These are phyloP conservation scores for Microcebus jonahi DNA, from an alignment of 2,113 vertebrate species.

Conservation along the genomic window DNA sequence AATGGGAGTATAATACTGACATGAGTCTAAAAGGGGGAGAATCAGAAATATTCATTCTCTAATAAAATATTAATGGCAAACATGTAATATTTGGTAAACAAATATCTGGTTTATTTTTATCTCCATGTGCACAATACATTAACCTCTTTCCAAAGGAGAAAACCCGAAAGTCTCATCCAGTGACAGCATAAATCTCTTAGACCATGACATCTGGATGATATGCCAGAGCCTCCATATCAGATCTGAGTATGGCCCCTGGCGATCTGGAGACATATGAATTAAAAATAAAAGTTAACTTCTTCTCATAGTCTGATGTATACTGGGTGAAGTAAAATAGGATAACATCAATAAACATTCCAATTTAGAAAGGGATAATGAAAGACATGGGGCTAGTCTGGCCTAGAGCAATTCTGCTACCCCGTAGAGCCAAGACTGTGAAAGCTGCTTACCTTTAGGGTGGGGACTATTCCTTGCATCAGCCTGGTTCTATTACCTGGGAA, in stretches of 20 bases:
- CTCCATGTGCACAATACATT: background rate
- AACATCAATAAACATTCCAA: background rate
- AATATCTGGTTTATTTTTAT: background rate
- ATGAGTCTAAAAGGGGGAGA: background rate
- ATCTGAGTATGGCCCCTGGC: background rate
- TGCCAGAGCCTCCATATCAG: background rate
- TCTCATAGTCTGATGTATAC: background rate
- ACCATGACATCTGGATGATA: background rate
- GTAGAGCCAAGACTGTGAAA: background rate
- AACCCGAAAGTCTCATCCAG: background rate
- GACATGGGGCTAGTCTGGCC: background rate
- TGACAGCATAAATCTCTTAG: background rate
- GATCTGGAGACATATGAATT: background rate
- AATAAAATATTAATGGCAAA: conserved; percentile 10
- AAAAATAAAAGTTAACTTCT: background rate
- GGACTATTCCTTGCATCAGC: background rate
- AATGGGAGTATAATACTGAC: background rate
- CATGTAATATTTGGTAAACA: background rate
- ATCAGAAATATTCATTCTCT: background rate
- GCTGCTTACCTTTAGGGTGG: background rate
- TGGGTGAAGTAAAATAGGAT: background rate
- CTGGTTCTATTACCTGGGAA: background rate
- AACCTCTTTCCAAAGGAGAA: background rate
- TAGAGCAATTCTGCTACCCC: background rate
- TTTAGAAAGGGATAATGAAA: background rate